Percentiles rank a stretch among this genome's conserved stretches.
These are phyloP conservation scores for Drosophila leonis DNA, from an alignment of 2,888 invertebrate species.

Conservation along the genomic window DNA sequence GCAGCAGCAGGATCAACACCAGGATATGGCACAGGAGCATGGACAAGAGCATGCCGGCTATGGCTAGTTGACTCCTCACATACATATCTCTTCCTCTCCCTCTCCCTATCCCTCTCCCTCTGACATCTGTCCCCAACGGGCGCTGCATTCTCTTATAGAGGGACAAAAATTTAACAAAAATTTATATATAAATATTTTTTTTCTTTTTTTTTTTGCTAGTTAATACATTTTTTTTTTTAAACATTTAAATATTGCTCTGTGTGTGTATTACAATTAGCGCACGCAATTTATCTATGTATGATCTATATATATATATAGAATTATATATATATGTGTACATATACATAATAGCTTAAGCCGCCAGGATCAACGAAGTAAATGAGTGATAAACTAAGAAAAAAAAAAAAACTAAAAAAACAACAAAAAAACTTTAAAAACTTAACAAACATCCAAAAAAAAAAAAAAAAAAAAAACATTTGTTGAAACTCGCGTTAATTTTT, in stretches of 20 bases:
- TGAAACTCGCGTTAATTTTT: conserved; percentile 36
- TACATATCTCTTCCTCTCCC: conserved; percentile 30
- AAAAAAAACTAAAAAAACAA: conserved; percentile 14
- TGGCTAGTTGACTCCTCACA: conserved; percentile 45
- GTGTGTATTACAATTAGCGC: conserved; percentile 32
- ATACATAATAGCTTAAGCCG: conserved; percentile 64
- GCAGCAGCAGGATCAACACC: conserved; percentile 41
- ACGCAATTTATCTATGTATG: conserved; percentile 28
- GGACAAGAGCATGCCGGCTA: conserved; percentile 47
- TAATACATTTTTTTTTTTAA: conserved; percentile 55
- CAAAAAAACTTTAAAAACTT: conserved; percentile 17
- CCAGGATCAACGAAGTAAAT: conserved; percentile 85
- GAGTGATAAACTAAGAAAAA: conserved; percentile 80
- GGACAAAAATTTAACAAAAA: conserved; percentile 14
- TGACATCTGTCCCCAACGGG: background rate
- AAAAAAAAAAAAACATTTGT: conserved; percentile 55
- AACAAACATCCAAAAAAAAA: conserved; percentile 15
- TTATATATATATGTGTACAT: conserved; percentile 42
- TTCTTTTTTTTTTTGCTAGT: conserved; percentile 43
- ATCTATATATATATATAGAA: conserved; percentile 27
- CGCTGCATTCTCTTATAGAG: conserved; percentile 41
- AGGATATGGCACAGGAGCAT: conserved; percentile 47
- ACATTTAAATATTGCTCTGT: conserved; percentile 33
- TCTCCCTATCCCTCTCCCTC: background rate
- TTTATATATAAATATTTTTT: conserved; percentile 18